Evolutionary conservation across 2,888 invertebrate species (phyloP).

Genomic region (Mimumesa dahlbomi): DNA sequence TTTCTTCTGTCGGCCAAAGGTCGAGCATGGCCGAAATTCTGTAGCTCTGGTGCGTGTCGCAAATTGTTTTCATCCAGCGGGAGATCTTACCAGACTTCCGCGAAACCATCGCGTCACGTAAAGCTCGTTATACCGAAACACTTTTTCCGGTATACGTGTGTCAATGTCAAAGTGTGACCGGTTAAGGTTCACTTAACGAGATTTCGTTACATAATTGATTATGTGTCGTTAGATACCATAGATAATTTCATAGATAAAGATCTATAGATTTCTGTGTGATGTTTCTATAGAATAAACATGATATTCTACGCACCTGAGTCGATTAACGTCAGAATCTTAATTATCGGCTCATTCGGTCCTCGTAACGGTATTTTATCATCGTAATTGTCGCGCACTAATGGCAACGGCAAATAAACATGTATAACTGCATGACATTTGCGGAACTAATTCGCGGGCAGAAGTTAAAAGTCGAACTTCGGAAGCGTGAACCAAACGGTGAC

Average conservation of each 20-base stretch:
- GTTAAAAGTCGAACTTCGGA: neutral
- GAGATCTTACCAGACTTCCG: neutral
- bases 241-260: too few species aligned
- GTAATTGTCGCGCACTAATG: neutral
- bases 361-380: too few species aligned
- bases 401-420: constrained; percentile 1
- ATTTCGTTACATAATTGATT: too few species aligned
- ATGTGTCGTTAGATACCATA: too few species aligned
- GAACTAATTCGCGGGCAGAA: constrained; percentile 7
- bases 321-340: too few species aligned
- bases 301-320: too few species aligned
- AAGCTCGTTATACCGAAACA: neutral
- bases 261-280: too few species aligned
- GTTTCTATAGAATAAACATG: too few species aligned
- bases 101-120: neutral
- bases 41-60: neutral
- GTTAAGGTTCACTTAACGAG: too few species aligned
- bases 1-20: too few species aligned
- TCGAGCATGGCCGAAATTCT: neutral
- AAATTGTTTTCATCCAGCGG: neutral
- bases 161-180: constrained; percentile 27
- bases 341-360: too few species aligned
- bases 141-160: neutral
- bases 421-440: constrained; percentile 7
- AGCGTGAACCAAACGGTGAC: constrained; percentile 1